Evolutionary conservation across 1,140 invertebrate species (phyloP), one percentile per base, ranked within the genome.

Genomic region (Geopemphigus sp.): DNA sequence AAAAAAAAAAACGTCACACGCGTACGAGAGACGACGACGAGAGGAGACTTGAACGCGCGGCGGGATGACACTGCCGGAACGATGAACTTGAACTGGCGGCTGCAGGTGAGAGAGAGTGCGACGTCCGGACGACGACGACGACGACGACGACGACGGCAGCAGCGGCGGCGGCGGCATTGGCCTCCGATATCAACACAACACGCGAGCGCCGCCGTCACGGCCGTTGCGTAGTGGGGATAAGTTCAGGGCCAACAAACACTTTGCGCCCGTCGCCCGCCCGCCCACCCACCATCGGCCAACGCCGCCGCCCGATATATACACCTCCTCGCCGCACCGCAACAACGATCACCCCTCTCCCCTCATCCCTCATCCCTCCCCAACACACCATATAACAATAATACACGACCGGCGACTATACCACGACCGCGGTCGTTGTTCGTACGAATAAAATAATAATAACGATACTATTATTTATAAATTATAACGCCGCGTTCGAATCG

Each of bases 51-150:
- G 74, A 78, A 78, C 74, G 74, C 56, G 45, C 57, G 74, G n/a
- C 74, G 74, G 22, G 74, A 78, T 78, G 74, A 78, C 56, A 63
- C 74, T 63, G 74, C n/a, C 57, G 74, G 74, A 78, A 61, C 74
- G 74, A 54, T 78, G 74, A 78, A 78, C 74, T 78, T 78, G 74
- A 78, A 78, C 74, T 78, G 74, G 57, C 72, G 57, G 56, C 74
- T 26, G 74, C 74, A 78, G 74, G 74, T 78, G 57, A 63, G 74
- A 78, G 74, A 78, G 74, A 78, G 74, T 78, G 74, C 74, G 74
- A 63, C 74, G 74, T 63, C 45, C 74, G 57, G 74, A 50, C 47
- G 47, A 11, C 47, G 14, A 11, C 47, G 47, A 11, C 47, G 47
- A 11, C 47, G 14, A 11, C 47, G 47, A 11, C 47, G 47, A 11